These are phyloP conservation scores for Danionella dracula DNA, from an alignment of 2,797 vertebrate genomes.

Conservation along the genomic window DNA sequence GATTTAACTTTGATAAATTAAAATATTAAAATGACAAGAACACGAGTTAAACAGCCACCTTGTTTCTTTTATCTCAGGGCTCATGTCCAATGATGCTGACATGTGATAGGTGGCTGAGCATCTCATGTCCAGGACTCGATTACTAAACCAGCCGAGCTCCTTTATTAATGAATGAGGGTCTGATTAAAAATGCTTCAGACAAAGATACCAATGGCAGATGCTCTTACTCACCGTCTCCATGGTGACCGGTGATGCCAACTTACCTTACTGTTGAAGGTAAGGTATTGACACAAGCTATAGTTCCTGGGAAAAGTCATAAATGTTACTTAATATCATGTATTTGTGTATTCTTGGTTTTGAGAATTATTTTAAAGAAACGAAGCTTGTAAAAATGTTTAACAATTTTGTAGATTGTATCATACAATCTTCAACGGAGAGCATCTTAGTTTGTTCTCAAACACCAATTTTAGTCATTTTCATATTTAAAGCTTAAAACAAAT, in stretches of 20 bases:
- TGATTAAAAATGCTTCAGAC: slow-evolving; percentile 54
- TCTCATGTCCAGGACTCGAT: slow-evolving; percentile 62
- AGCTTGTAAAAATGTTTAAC: too few species aligned
- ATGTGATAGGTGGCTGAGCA: slow-evolving; percentile 22
- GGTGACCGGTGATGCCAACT: slow-evolving; percentile 2
- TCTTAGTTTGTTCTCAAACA: too few species aligned
- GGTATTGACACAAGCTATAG: not conserved
- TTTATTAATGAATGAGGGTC: slow-evolving; percentile 71
- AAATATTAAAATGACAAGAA: too few species aligned
- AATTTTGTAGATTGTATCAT: too few species aligned
- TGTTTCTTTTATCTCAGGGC: not conserved
- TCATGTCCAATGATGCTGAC: slow-evolving; percentile 12
- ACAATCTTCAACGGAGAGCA: too few species aligned
- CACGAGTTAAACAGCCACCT: too few species aligned
- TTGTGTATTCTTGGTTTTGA: too few species aligned
- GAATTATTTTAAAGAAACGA: too few species aligned
- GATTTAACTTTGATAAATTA: too few species aligned
- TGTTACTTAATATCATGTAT: too few species aligned
- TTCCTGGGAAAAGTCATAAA: not conserved
- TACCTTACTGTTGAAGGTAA: not conserved
- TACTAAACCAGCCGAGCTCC: slow-evolving; percentile 54
- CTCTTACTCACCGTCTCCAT: slow-evolving; percentile 10
- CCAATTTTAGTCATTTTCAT: too few species aligned
- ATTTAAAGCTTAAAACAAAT: too few species aligned
- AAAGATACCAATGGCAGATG: not conserved